Evolutionary conservation across 2,797 vertebrate genomes (phyloP).

Genomic region (Coendou prehensilis): DNA sequence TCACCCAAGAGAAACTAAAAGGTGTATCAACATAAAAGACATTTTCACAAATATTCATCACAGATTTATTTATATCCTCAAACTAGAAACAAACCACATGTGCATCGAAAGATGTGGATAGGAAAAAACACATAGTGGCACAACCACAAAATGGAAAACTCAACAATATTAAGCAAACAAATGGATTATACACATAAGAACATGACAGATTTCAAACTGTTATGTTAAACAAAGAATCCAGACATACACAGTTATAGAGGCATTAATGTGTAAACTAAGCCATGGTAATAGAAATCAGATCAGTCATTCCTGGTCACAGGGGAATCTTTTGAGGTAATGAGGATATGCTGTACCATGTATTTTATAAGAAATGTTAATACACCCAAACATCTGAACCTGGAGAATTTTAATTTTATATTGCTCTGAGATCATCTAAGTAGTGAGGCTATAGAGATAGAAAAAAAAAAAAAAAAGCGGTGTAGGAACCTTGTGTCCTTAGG

Average conservation of each 20-base stretch:
- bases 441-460: neutral
- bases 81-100: neutral
- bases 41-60: neutral
- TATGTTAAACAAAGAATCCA: conserved; percentile 10
- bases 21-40: neutral
- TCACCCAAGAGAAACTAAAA: conserved; percentile 60
- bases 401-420: conserved; percentile 52
- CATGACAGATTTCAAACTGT: neutral
- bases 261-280: neutral
- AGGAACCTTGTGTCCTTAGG: neutral
- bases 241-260: neutral
- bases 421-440: neutral
- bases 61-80: neutral
- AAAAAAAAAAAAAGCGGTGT: neutral
- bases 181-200: neutral
- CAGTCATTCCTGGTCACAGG: neutral
- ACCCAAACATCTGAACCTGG: neutral
- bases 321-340: neutral
- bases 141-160: neutral
- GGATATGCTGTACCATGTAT: neutral
- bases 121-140: neutral
- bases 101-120: neutral
- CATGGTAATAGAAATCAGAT: neutral
- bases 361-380: conserved; percentile 35
- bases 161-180: neutral